A percentile compares a stretch with the other conserved stretches of the same genome.
Evolutionary conservation across 2,888 invertebrate species (phyloP).

Genomic region (Glyphotaelius pellucidus): DNA sequence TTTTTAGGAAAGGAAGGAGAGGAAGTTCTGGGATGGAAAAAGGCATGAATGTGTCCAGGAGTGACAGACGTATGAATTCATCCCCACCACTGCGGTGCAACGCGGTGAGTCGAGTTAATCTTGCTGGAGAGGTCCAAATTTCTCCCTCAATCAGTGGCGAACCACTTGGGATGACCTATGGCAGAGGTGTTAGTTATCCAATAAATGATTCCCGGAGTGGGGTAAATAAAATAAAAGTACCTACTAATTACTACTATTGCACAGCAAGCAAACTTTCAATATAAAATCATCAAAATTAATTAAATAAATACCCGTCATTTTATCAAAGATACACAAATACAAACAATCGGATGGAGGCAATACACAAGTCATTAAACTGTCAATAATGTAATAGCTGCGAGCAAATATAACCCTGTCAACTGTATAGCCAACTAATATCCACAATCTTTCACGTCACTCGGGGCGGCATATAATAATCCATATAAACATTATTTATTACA

Average conservation of each 20-base stretch:
- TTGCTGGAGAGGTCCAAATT: no score
- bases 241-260: background rate
- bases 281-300: background rate
- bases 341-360: background rate
- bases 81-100: no score
- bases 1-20: no score
- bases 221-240: no score
- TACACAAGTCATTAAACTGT: constrained; percentile 9
- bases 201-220: no score
- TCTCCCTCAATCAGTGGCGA: no score
- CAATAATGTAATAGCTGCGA: background rate
- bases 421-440: background rate
- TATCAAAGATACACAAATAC: background rate
- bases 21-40: no score
- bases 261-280: background rate
- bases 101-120: no score
- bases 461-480: background rate
- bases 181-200: no score
- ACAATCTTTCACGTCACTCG: constrained; percentile 2
- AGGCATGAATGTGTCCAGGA: no score
- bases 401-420: constrained; percentile 20
- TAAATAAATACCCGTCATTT: background rate
- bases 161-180: no score
- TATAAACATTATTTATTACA: background rate
- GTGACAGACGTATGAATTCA: no score